Evolutionary conservation across 2,888 invertebrate genomes (phyloP), one percentile per base, ranked within the genome.

Genomic region (Bursaphelenchus okinawaensis): DNA sequence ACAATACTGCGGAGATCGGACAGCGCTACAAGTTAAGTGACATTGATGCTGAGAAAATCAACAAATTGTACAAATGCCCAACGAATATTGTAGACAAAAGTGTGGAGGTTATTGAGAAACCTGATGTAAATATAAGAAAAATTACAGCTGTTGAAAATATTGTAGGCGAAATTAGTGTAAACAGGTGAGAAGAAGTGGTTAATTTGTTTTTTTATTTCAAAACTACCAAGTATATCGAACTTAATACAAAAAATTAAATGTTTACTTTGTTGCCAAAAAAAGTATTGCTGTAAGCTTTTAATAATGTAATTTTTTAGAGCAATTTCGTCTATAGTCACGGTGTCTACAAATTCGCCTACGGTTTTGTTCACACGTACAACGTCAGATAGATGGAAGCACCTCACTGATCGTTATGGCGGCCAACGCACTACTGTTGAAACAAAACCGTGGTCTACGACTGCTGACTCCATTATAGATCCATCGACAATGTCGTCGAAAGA

Each of bases 31-130:
- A 76, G 55, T 66, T 81, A 52, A 76, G 76, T 29, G 73, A 72
- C 16, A 75, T 79, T 60, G 81, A 80, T 60, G 68, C 80, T 6
- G 68, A 70, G 56, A 79, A 79, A 63, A 74, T 74, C 60, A 82
- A 82, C 60, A 83, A 83, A 68, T 77, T 84, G 52, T 85, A 85
- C 71, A 75, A 77, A 6, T 85, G 85, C 71, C 75, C 73, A 16
- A 56, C 50, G 60, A 59, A 55, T 55, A n/a, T 31, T 51, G 63
- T 60, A 26, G 63, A 55, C 9, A 64, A 67, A 4, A 61, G 68
- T 9, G 58, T 59, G 8, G 57, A 20, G 16, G 19, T 64, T 52
- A 65, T 60, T 1, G 55, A 40, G 20, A 61, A 4, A 16, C 27
- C 40, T 12, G 40, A 40, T 1, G 6, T 1, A 12, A 4, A n/a